phyloP scores from a whole-genome alignment of 2,113 vertebrate species.

The Propithecus coquereli region DNA sequence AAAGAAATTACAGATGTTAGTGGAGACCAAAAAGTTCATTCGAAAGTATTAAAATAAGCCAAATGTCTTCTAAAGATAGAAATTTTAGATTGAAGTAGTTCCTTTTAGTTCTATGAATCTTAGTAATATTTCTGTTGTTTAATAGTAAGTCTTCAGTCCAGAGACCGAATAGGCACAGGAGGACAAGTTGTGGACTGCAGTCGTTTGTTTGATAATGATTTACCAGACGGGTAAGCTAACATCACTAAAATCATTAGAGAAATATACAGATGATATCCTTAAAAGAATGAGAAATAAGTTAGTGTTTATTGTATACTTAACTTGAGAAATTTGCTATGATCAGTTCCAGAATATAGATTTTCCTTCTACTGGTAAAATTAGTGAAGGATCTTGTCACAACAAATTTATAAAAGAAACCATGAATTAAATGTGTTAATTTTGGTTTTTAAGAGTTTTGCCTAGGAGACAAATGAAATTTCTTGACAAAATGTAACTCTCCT shows the following conservation, averaged over 20 bases:
- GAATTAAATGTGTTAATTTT: slow-evolving; percentile 8
- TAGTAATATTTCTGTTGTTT: slow-evolving; percentile 77
- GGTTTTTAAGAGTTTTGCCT: slow-evolving; percentile 30
- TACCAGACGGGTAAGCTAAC: slow-evolving; percentile 92
- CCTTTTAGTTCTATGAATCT: slow-evolving; percentile 48
- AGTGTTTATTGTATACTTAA: neutral
- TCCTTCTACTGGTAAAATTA: slow-evolving; percentile 31
- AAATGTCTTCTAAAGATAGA: slow-evolving; percentile 23
- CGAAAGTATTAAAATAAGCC: neutral
- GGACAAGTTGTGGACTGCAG: slow-evolving; percentile 97
- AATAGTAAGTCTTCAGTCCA: slow-evolving; percentile 96
- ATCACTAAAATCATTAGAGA: neutral
- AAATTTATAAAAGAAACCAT: slow-evolving; percentile 7
- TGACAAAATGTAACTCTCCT: neutral
- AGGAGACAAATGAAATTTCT: neutral
- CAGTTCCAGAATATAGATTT: slow-evolving; percentile 14
- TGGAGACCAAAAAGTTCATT: slow-evolving; percentile 36
- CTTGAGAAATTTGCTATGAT: neutral
- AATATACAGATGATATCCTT: neutral
- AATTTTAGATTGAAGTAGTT: slow-evolving; percentile 15
- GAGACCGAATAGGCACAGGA: slow-evolving; percentile 95
- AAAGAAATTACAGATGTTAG: slow-evolving; percentile 37
- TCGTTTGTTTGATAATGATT: slow-evolving; percentile 95
- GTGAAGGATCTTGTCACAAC: neutral
- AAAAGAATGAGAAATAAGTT: slow-evolving; percentile 4